A percentile compares a stretch with the other conserved stretches of the same genome.
Evolutionary conservation across 2,888 invertebrate genomes (phyloP).

Genomic region (Chaitophorus viminalis): DNA sequence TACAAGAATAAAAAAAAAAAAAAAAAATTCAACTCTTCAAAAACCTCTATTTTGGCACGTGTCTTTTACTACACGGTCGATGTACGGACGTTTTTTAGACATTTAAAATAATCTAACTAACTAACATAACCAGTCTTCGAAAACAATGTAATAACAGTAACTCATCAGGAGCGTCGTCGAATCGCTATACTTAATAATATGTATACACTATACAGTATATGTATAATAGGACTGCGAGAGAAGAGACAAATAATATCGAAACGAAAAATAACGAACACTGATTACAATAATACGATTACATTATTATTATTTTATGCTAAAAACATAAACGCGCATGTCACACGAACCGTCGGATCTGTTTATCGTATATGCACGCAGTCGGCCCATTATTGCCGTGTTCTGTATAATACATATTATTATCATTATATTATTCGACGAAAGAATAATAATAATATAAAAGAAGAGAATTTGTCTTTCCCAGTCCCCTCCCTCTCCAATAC

Average conservation of each 20-base stretch:
- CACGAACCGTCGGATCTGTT: constrained; percentile 1
- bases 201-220: neutral
- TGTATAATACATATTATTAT: constrained; percentile 6
- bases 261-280: neutral
- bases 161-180: neutral
- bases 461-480: neutral
- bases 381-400: constrained; percentile 11
- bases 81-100: neutral
- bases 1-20: too few relatives aligned
- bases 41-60: neutral
- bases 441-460: constrained; percentile 5
- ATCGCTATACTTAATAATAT: too few relatives aligned
- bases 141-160: constrained; percentile 41
- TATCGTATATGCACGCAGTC: neutral
- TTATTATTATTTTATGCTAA: constrained; percentile 4
- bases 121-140: neutral
- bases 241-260: neutral
- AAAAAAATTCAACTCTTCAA: neutral
- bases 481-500: neutral
- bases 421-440: constrained; percentile 37
- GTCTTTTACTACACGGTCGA: neutral
- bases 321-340: neutral
- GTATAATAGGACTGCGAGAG: neutral
- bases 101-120: neutral
- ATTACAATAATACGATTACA: neutral